These are phyloP conservation scores for Passer montanus DNA, from an alignment of 2,113 vertebrate species.

Conservation along the genomic window DNA sequence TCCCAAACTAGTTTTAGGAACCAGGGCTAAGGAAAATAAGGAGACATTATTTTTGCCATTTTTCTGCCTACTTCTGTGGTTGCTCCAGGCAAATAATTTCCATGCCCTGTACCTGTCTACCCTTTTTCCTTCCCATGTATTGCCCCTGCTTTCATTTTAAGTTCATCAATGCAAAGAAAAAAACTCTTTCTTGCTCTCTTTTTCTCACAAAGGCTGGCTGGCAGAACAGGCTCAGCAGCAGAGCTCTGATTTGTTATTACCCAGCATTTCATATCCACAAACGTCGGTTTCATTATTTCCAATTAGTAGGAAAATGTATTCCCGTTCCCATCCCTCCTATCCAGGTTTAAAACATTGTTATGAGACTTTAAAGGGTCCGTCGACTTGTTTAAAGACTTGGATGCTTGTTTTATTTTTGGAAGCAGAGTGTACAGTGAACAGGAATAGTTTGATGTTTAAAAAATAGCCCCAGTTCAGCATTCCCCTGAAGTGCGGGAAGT, in stretches of 20 bases:
- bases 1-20: slow-evolving; percentile 46
- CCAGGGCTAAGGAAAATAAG: neutral
- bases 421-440: neutral
- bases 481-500: slow-evolving; percentile 50
- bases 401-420: slow-evolving; percentile 54
- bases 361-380: neutral
- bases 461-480: slow-evolving; percentile 30
- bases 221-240: neutral
- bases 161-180: neutral
- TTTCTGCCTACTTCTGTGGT: neutral
- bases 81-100: slow-evolving; percentile 19
- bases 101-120: neutral
- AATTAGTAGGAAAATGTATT: neutral
- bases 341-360: slow-evolving; percentile 25
- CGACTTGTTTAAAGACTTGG: neutral
- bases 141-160: neutral
- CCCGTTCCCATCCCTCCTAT: neutral
- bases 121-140: neutral
- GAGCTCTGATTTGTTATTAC: slow-evolving; percentile 15
- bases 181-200: neutral
- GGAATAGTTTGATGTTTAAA: slow-evolving; percentile 50
- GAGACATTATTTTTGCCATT: neutral
- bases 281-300: neutral
- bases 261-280: slow-evolving; percentile 4
- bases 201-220: slow-evolving; percentile 23